Percentiles rank a stretch among this genome's conserved stretches.
phyloP scores from a whole-genome alignment of 1,140 invertebrate genomes.

The Drosophila repleta region DNA sequence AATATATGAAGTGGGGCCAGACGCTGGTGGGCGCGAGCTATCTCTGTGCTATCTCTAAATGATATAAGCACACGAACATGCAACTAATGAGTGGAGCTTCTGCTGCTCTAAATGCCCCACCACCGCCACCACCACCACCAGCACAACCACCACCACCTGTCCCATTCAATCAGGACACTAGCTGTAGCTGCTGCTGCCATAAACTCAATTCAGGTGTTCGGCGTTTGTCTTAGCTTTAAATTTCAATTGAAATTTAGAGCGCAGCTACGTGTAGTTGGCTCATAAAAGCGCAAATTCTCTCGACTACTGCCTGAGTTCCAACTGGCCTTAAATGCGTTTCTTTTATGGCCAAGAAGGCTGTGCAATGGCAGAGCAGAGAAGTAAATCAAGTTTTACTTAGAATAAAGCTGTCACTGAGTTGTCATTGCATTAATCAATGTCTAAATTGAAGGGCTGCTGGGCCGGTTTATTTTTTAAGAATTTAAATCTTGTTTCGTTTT shows the following conservation, averaged over 20 bases:
- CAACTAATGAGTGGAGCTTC: conserved; percentile 68
- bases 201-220: conserved; percentile 14
- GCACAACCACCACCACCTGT: background rate
- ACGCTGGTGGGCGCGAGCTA: background rate
- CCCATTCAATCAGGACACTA: background rate
- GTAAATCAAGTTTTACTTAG: background rate
- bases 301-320: background rate
- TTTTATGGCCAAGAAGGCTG: background rate
- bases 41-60: conserved; percentile 46
- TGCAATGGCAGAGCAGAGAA: too few species aligned
- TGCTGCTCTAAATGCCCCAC: background rate
- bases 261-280: conserved; percentile 43
- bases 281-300: background rate
- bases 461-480: background rate
- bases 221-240: conserved; percentile 30
- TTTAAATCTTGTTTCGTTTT: too few species aligned
- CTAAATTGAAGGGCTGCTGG: too few species aligned
- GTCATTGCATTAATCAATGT: too few species aligned
- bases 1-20: conserved; percentile 48
- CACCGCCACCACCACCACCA: background rate
- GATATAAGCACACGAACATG: conserved; percentile 76
- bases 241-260: conserved; percentile 74
- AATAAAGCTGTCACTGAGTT: background rate
- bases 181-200: conserved; percentile 11
- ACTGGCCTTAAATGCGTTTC: background rate